Evolutionary conservation across 92 coral and sea anemone genomes (phyloP), one percentile per base, ranked within the genome.

Genomic region (Pocillopora grandis): DNA sequence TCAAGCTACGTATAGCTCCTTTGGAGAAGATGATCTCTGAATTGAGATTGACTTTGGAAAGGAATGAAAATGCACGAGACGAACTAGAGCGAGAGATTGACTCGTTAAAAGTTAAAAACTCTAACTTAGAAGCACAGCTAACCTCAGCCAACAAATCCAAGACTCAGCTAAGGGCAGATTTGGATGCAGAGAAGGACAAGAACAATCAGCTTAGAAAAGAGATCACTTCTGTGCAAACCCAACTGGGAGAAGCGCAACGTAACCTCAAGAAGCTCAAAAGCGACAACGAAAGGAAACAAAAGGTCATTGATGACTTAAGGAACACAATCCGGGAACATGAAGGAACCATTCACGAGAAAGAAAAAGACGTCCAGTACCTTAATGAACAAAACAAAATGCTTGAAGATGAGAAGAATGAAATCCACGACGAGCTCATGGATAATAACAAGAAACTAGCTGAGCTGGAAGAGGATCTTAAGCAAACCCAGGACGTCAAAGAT

Each of bases 401-500:
- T 10, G 99, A 95, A 86, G 98, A 97, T 49, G 97, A 97, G 84
- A 96, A 96, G 84, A 93, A 92, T 77, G 98, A 97, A 78, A 86
- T 94, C 78, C 96, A 94, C 66, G 97, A 93, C 59, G 96, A 97
- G 76, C 84, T 92, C 12, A 72, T 95, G 88, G 97, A 92, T 76
- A 98, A 92, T 16, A 95, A 92, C 76, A 95, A 91, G 72, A 89
- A 91, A 80, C 93, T 92, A 48, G 92, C 93, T 15, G 94, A 92
- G 69, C 89, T 91, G 9, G 97, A 95, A 74, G 98, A 90, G 63
- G 98, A 97, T 76, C 78, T 87, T 62, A 84, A 90, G 78, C 93
- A 92, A 61, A 75, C 91, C 52, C 91, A 85, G 76, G 98, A 90
- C 62, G 97, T 94, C 58, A 85, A 92, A 58, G 90, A 94, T 74